Base-by-base conservation (phyloP, 2,113 vertebrate genomes). In the Cochlearius cochlearius region DNA sequence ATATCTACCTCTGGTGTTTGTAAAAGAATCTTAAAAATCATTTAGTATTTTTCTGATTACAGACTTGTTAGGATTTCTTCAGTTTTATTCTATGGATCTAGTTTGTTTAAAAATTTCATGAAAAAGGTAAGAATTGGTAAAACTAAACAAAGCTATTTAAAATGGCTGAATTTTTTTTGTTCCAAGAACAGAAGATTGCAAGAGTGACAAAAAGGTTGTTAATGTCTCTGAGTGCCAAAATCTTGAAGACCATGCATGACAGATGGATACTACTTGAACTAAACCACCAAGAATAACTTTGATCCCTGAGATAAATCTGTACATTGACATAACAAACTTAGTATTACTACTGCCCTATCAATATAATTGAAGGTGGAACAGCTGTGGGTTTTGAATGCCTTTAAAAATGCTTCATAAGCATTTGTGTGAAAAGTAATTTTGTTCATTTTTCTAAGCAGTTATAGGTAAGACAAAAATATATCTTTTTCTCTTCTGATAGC, bases 211-310 rank as follows among this genome's bases (percentile, higher is more conserved):
- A 58, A 43, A 9, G 1, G 11, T 15, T 58, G 16, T 66, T 90
- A 66, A 20, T 59, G 25, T 39, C 50, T 39, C 3, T n/a, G 21
- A 82, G 26, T 75, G 12, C 29, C 52, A 75, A 50, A 94, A 36
- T 79, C 56, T 52, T 90, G 38, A 43, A 56, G 56, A 20, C 21
- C 9, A 0, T 41, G 36, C 10, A 11, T 85, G 69, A 47, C 47
- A 50, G 66, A 49, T 32, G 34, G 81, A 8, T 69, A 34, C 30
- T 38, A 26, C 32, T 77, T 55, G 63, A 85, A 30, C 73, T 82
- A 89, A 92, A 95, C 34, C 26, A 60, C 20, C 22, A 72, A 67
- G 53, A 91, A 49, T 67, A 78, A 29, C 38, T 78, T 93, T 85
- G 60, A 68, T 72, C 43, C 21, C 34, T 21, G 39, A 86, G 58